phyloP scores from a whole-genome alignment of 2,888 invertebrate species.

The Dorcus hopei region DNA sequence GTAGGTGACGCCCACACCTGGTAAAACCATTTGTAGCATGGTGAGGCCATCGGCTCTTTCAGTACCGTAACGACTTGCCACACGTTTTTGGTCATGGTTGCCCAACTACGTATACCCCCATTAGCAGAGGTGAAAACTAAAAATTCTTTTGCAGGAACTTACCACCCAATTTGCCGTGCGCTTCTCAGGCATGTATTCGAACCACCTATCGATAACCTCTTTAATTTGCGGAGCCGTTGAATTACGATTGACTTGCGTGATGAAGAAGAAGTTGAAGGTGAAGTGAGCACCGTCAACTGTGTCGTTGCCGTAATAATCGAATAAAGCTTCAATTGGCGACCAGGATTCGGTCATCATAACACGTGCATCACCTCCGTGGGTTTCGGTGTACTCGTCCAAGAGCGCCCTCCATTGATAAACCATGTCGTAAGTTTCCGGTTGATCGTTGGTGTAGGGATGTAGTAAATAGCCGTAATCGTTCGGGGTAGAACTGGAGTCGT shows the following conservation, averaged over 20 bases:
- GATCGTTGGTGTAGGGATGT: conserved; percentile 62
- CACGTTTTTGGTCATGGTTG: conserved; percentile 72
- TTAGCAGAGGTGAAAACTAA: background rate
- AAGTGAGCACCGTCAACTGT: conserved; percentile 63
- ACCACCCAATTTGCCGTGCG: conserved; percentile 75
- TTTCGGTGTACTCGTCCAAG: conserved; percentile 55
- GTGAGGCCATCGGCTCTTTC: conserved; percentile 76
- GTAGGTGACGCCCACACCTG: conserved; percentile 82
- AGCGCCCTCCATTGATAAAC: conserved; percentile 64
- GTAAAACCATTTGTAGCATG: conserved; percentile 76
- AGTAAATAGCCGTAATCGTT: conserved; percentile 54
- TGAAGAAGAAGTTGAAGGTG: conserved; percentile 75
- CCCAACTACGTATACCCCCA: conserved; percentile 53
- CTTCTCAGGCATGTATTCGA: conserved; percentile 60
- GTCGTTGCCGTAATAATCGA: conserved; percentile 63
- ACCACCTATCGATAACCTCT: conserved; percentile 61
- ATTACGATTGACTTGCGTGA: conserved; percentile 57
- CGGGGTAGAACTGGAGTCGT: conserved; percentile 9
- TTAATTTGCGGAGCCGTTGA: conserved; percentile 58
- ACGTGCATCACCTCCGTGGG: conserved; percentile 45
- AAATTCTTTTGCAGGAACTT: conserved; percentile 40
- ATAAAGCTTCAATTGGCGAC: conserved; percentile 56
- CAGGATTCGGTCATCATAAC: conserved; percentile 79
- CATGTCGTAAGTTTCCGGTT: conserved; percentile 60
- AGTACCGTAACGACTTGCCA: conserved; percentile 66